Evolutionary conservation across 2,113 vertebrate genomes (phyloP).

Genomic region (Colistium nudipinnis): DNA sequence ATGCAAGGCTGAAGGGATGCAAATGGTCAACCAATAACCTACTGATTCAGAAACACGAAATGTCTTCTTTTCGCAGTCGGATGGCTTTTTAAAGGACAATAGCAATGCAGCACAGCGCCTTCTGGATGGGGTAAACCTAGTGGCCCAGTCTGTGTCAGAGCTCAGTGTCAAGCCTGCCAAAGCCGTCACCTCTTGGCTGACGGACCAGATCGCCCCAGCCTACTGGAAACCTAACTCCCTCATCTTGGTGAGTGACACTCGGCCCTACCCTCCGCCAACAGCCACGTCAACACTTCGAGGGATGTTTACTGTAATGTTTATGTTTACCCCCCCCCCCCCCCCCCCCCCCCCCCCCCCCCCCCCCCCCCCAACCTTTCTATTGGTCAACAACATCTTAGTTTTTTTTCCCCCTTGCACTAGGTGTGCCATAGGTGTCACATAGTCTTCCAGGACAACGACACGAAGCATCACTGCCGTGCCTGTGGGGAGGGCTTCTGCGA

Average conservation of each 20-base stretch:
- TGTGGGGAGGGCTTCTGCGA: constrained; percentile 99
- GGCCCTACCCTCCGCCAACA: constrained; percentile 84
- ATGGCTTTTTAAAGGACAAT: constrained; percentile 97
- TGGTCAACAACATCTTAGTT: constrained; percentile 48
- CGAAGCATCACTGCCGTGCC: constrained; percentile 98
- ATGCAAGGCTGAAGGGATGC: not conserved
- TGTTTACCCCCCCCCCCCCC: no score
- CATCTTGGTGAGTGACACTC: constrained; percentile 88
- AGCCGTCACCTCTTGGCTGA: constrained; percentile 97
- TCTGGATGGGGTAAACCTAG: constrained; percentile 95
- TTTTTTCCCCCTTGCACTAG: constrained; percentile 71
- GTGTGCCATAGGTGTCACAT: constrained; percentile 91
- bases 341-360: no score
- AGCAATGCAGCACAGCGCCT: constrained; percentile 97
- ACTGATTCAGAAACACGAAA: not conserved
- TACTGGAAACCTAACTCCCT: constrained; percentile 99
- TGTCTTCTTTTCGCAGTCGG: constrained; percentile 80
- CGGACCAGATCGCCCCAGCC: constrained; percentile 97
- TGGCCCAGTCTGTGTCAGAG: constrained; percentile 97
- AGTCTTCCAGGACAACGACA: constrained; percentile 94
- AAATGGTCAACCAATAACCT: not conserved
- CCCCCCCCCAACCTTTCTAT: no score
- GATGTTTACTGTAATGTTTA: constrained; percentile 72
- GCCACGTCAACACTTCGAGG: constrained; percentile 70
- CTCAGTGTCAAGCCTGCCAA: constrained; percentile 97